A percentile compares a stretch with the other conserved stretches of the same genome.
Evolutionary conservation across 2,113 vertebrate genomes (phyloP).

Genomic region (Microtus montanus): DNA sequence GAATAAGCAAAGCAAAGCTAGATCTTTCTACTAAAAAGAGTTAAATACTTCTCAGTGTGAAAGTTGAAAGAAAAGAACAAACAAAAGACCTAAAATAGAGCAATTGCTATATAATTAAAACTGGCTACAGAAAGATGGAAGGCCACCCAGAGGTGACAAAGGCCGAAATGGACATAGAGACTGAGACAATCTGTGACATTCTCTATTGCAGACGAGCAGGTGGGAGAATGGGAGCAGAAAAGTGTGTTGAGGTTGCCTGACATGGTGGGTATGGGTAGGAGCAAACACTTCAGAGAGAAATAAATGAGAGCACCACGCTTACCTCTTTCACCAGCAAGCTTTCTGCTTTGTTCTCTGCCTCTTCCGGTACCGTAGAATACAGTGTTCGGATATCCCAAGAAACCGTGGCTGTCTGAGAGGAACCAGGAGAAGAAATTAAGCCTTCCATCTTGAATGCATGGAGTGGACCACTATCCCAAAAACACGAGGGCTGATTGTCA

Average conservation of each 20-base stretch:
- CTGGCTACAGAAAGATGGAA: not conserved
- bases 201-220: not conserved
- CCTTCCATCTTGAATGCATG: not conserved
- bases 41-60: not conserved
- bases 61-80: not conserved
- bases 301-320: constrained; percentile 45
- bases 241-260: not conserved
- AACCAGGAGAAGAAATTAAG: constrained; percentile 50
- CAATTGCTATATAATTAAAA: not conserved
- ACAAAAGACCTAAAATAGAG: not conserved
- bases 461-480: not conserved
- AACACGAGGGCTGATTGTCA: not conserved
- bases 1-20: constrained; percentile 23
- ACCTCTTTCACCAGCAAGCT: constrained; percentile 98
- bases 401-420: constrained; percentile 90
- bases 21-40: not conserved
- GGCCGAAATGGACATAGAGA: not conserved
- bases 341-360: constrained; percentile 92
- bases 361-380: constrained; percentile 94
- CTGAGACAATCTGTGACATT: not conserved
- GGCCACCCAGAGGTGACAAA: not conserved
- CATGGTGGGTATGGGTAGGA: not conserved
- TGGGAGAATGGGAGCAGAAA: not conserved
- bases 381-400: constrained; percentile 93
- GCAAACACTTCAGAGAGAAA: not conserved